Evolutionary conservation across 2,113 vertebrate genomes (phyloP).

Genomic region (Vireo altiloquus): DNA sequence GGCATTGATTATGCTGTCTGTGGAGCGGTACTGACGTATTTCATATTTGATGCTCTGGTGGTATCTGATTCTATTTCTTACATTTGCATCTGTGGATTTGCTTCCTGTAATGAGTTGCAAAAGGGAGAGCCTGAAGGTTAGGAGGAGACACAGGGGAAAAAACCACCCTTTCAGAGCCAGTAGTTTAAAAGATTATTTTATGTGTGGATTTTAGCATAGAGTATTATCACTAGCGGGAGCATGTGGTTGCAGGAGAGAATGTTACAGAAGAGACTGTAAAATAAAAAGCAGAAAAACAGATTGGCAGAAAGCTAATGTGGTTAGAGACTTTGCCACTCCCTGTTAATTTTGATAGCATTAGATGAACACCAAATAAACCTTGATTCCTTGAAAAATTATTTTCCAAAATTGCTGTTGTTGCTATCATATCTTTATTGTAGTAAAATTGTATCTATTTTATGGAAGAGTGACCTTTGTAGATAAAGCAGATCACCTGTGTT

Average conservation of each 20-base stretch:
- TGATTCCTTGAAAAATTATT: neutral
- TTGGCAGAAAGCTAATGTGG: neutral
- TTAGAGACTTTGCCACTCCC: neutral
- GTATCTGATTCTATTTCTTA: constrained; percentile 19
- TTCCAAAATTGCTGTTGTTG: neutral
- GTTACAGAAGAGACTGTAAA: neutral
- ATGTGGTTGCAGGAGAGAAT: neutral
- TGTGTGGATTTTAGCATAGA: neutral
- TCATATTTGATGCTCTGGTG: constrained; percentile 1
- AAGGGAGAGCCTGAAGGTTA: constrained; percentile 27
- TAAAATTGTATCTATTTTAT: neutral
- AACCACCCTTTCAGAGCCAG: neutral
- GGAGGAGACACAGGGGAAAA: neutral
- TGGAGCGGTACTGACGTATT: accelerated
- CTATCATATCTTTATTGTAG: neutral
- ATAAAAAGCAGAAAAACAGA: constrained; percentile 21
- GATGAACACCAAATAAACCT: neutral
- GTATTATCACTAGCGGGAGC: neutral
- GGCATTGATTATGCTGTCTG: constrained; percentile 13
- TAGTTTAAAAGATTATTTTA: constrained; percentile 6
- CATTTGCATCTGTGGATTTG: constrained; percentile 7
- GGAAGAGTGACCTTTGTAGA: neutral
- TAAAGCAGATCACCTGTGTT: neutral
- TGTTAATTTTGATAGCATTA: neutral
- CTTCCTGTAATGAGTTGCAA: constrained; percentile 18